phyloP scores from a whole-genome alignment of 2,888 invertebrate species.

The Scrobipalpa atriplicella region DNA sequence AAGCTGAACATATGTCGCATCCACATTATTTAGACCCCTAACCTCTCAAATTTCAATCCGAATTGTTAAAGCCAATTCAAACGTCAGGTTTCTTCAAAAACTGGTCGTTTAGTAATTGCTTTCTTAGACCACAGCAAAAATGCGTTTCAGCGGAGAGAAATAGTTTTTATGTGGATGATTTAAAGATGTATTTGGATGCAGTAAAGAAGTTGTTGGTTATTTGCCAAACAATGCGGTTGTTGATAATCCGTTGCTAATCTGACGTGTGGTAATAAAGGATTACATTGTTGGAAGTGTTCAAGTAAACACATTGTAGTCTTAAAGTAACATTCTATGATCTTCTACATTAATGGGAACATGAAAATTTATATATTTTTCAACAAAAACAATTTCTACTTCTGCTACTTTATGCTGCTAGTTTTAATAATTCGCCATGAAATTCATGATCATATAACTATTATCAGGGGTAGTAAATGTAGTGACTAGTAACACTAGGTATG shows the following conservation, averaged over 20 bases:
- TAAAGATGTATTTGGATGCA: conserved; percentile 34
- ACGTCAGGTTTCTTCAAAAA: conserved; percentile 46
- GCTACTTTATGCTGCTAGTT: too few relatives aligned
- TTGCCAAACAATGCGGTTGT: conserved; percentile 55
- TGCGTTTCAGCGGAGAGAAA: conserved; percentile 41
- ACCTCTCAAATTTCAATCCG: conserved; percentile 32
- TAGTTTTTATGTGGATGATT: conserved; percentile 40
- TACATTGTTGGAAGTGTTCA: conserved; percentile 22
- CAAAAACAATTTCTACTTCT: too few relatives aligned
- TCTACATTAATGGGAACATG: background rate
- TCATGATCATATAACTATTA: too few relatives aligned
- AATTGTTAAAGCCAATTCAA: conserved; percentile 24
- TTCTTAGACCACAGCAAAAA: conserved; percentile 56
- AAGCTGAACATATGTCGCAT: conserved; percentile 71
- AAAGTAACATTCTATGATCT: background rate
- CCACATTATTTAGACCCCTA: conserved; percentile 44
- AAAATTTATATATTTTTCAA: background rate
- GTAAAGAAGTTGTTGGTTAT: conserved; percentile 36
- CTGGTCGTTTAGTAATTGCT: conserved; percentile 65
- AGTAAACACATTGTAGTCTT: conserved; percentile 27
- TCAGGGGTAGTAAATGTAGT: too few relatives aligned
- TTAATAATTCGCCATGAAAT: too few relatives aligned
- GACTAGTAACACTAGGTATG: background rate
- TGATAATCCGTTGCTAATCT: conserved; percentile 49
- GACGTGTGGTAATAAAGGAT: conserved; percentile 42